These are phyloP conservation scores for Clusia tigrina DNA, from an alignment of 2,888 invertebrate species.

Conservation along the genomic window DNA sequence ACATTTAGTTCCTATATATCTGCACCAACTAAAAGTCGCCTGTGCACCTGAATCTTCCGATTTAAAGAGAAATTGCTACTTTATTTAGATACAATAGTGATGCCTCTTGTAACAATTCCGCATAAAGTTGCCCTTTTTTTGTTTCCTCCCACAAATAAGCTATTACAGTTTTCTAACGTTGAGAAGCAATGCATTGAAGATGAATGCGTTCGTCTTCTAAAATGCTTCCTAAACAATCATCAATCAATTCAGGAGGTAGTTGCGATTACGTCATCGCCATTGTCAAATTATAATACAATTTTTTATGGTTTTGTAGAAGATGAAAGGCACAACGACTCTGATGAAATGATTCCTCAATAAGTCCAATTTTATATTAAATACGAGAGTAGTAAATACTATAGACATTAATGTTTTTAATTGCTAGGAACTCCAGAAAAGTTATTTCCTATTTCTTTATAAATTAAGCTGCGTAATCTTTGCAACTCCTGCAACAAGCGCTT, in stretches of 20 bases:
- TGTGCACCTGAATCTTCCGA: constrained; percentile 20
- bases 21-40: constrained; percentile 23
- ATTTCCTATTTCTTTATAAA: constrained; percentile 18
- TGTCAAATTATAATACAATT: constrained; percentile 15
- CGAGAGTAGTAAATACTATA: not conserved
- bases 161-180: constrained; percentile 25
- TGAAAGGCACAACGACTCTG: no score
- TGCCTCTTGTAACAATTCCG: constrained; percentile 22
- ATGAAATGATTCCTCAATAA: not conserved
- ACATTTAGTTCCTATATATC: constrained; percentile 27
- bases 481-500: constrained; percentile 18
- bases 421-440: constrained; percentile 15
- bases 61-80: constrained; percentile 26
- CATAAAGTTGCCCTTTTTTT: constrained; percentile 37
- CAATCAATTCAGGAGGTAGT: constrained; percentile 7
- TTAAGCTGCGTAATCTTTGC: constrained; percentile 21
- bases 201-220: constrained; percentile 32
- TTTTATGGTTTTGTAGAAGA: constrained; percentile 28
- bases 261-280: constrained; percentile 14
- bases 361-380: constrained; percentile 13
- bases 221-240: constrained; percentile 16
- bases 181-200: constrained; percentile 26
- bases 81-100: constrained; percentile 20
- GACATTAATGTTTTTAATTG: constrained; percentile 18
- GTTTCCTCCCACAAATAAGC: constrained; percentile 34